phyloP scores from a whole-genome alignment of 2,113 vertebrate species.

The Pterocles orientalis region DNA sequence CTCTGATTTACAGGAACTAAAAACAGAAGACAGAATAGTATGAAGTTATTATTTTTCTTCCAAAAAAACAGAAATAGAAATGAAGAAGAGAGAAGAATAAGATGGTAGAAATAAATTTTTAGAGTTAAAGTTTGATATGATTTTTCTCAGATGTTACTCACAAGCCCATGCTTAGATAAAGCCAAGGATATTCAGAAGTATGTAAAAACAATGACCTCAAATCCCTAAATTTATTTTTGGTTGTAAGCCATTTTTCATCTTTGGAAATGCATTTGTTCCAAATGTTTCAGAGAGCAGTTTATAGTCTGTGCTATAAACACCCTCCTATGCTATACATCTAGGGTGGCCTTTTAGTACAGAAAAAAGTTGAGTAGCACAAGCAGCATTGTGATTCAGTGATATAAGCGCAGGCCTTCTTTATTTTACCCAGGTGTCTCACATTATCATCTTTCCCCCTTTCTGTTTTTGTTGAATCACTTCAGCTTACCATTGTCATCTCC shows the following conservation, averaged over 20 bases:
- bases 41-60: neutral
- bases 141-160: neutral
- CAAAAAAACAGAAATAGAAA: neutral
- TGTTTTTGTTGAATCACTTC: neutral
- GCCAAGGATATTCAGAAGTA: neutral
- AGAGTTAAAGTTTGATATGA: neutral
- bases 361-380: neutral
- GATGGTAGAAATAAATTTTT: neutral
- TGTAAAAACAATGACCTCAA: neutral
- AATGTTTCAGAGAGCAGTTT: conserved; percentile 28
- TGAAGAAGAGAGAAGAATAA: neutral
- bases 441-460: neutral
- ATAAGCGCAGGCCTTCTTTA: neutral
- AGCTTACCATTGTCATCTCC: neutral
- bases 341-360: conserved; percentile 29
- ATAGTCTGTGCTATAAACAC: conserved; percentile 30
- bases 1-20: neutral
- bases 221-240: neutral
- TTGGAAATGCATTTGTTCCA: neutral
- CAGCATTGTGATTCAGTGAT: neutral
- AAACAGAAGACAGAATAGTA: neutral
- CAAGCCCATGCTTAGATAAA: neutral
- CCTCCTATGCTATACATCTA: neutral
- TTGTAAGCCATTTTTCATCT: conserved; percentile 8
- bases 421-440: neutral